Conservation (phyloP, 2,113 vertebrate genomes). For the Psilopsiagon aurifrons region DNA sequence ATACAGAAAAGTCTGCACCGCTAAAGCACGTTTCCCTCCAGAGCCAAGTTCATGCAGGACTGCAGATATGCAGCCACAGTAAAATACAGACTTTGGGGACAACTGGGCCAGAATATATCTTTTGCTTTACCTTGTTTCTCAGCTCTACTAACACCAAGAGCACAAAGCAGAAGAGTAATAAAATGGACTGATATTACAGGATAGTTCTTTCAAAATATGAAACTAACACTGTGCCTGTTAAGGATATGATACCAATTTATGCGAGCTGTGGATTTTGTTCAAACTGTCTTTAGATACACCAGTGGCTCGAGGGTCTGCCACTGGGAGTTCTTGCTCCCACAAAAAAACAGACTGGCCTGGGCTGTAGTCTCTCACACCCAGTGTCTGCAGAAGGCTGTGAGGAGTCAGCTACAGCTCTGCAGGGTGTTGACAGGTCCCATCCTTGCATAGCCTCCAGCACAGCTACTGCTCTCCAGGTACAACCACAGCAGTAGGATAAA, state of each 20-base stretch:
- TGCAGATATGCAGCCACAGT: not conserved
- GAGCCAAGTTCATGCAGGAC: not conserved
- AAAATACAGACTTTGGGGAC: not conserved
- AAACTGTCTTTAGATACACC: not conserved
- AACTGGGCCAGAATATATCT: not conserved
- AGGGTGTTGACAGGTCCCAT: not conserved
- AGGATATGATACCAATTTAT: not conserved
- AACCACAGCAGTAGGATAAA: not conserved
- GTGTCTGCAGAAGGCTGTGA: not conserved
- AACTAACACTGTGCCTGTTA: not conserved
- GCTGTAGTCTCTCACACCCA: not conserved
- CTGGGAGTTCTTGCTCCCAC: rapidly evolving
- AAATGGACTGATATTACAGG: not conserved
- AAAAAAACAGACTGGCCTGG: not conserved
- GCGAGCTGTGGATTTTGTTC: not conserved
- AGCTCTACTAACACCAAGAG: not conserved
- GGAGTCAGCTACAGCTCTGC: not conserved
- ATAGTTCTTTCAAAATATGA: not conserved
- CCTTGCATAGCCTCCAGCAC: not conserved
- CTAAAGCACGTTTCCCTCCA: not conserved
- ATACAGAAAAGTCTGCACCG: not conserved
- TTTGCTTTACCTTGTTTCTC: not conserved
- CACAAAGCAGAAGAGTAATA: not conserved
- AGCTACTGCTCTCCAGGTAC: not conserved
- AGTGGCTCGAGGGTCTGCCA: rapidly evolving